Conservation (phyloP, 2,113 vertebrate genomes). For the Menura novaehollandiae region DNA sequence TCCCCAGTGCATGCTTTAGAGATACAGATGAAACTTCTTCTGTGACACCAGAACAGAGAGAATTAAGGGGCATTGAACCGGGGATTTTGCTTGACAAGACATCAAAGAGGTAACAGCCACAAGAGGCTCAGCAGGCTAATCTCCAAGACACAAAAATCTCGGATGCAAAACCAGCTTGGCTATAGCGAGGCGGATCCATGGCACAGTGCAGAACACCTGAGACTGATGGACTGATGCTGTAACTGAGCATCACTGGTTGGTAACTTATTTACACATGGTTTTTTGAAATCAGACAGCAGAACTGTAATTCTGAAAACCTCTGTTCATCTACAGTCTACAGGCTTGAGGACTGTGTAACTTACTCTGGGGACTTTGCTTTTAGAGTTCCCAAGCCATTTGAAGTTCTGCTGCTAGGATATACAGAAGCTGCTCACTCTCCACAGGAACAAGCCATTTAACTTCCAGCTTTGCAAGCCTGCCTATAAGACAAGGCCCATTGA, state of each 20-base stretch:
- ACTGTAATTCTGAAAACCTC: background rate
- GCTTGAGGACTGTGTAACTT: background rate
- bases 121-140: background rate
- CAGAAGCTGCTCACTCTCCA: background rate
- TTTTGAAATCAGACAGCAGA: background rate
- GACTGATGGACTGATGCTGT: background rate
- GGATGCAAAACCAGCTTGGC: background rate
- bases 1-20: background rate
- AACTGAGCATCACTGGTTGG: background rate
- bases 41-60: background rate
- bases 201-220: background rate
- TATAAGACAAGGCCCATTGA: background rate
- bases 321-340: background rate
- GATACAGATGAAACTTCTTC: background rate
- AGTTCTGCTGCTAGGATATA: background rate
- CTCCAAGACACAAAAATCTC: background rate
- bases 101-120: background rate
- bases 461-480: background rate
- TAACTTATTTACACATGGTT: background rate
- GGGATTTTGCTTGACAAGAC: background rate
- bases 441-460: background rate
- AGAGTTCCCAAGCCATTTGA: background rate
- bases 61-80: background rate
- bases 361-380: background rate
- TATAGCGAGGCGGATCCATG: rapidly evolving